These are phyloP conservation scores for Lepisosteus oculatus DNA, from an alignment of 2,113 vertebrate species.

Conservation along the genomic window DNA sequence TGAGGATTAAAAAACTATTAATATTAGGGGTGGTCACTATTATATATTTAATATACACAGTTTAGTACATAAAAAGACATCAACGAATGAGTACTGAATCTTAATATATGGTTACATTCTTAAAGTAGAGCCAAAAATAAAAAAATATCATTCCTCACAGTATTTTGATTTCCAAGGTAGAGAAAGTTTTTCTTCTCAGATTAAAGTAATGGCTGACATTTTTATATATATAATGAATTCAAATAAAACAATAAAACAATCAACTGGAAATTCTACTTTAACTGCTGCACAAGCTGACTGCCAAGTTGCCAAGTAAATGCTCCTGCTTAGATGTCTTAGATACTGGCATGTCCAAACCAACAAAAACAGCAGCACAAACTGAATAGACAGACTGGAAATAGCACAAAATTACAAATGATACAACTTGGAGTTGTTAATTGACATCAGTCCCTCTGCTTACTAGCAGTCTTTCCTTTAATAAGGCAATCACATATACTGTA, in stretches of 20 bases:
- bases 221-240: neutral
- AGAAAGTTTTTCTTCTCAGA: neutral
- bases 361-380: neutral
- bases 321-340: neutral
- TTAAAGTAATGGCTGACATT: neutral
- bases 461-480: too few relatives aligned
- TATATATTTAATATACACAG: too few relatives aligned
- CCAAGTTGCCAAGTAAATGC: neutral
- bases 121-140: too few relatives aligned
- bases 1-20: too few relatives aligned
- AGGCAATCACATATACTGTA: neutral
- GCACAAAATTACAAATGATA: neutral
- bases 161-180: too few relatives aligned
- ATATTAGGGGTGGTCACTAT: too few relatives aligned
- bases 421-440: neutral
- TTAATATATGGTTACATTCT: too few relatives aligned
- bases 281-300: neutral
- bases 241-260: conserved; percentile 1
- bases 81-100: too few relatives aligned
- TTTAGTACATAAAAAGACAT: too few relatives aligned
- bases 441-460: neutral
- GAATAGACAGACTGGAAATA: neutral
- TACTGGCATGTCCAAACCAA: neutral
- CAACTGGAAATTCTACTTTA: neutral
- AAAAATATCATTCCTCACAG: too few relatives aligned